Percentiles rank a stretch among this genome's conserved stretches.
These are phyloP conservation scores for Callimico goeldii DNA, from an alignment of 2,797 vertebrate species.

Conservation along the genomic window DNA sequence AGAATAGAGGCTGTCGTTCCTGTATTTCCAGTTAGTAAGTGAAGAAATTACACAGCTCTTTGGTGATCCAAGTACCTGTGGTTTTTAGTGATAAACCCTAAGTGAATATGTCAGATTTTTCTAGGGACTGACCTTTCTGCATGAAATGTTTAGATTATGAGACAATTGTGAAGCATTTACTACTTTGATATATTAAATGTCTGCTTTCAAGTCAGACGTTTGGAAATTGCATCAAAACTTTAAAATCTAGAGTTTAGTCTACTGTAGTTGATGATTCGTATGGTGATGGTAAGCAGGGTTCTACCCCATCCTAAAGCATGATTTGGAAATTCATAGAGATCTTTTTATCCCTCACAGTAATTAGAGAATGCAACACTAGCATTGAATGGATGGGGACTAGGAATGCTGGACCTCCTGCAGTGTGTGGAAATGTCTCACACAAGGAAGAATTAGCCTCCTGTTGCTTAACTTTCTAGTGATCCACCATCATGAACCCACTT, in stretches of 20 bases:
- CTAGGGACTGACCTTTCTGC: neutral
- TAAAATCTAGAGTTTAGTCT: neutral
- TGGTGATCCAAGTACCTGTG: neutral
- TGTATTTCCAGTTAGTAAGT: conserved; percentile 38
- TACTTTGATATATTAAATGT: neutral
- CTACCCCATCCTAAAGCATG: neutral
- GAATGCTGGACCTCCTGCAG: neutral
- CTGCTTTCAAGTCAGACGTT: neutral
- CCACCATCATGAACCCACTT: neutral
- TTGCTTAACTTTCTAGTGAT: neutral
- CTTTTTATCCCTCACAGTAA: neutral
- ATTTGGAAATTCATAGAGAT: neutral
- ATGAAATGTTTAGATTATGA: neutral
- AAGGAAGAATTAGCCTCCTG: neutral
- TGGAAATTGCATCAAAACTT: neutral
- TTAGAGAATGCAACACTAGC: neutral
- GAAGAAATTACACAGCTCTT: neutral
- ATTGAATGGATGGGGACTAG: neutral
- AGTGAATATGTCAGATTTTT: neutral
- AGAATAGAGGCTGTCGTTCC: neutral
- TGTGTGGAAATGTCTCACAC: neutral
- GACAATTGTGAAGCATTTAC: neutral
- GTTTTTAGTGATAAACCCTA: neutral
- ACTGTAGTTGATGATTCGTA: neutral
- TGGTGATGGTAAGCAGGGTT: neutral